phyloP scores from a whole-genome alignment of 2,888 invertebrate genomes.

The Amphipoea oculea region DNA sequence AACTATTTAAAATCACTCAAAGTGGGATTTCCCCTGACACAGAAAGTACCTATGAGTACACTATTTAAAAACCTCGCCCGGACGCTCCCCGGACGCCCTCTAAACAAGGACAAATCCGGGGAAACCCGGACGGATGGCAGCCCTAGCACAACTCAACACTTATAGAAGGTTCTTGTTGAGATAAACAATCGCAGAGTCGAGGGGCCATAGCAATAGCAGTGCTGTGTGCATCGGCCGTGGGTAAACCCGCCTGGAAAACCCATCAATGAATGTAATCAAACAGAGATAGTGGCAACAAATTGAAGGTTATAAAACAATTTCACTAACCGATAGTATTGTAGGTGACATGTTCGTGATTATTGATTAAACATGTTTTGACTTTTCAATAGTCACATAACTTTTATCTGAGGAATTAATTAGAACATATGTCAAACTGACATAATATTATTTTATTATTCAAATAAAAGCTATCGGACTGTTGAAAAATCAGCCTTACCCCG shows the following conservation, averaged over 20 bases:
- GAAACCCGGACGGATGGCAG: neutral
- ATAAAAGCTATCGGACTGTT: no score
- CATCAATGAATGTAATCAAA: slow-evolving; percentile 49
- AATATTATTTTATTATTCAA: no score
- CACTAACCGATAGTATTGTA: slow-evolving; percentile 11
- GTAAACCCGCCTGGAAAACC: slow-evolving; percentile 55
- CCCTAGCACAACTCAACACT: neutral
- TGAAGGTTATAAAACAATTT: slow-evolving; percentile 35
- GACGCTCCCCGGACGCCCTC: neutral
- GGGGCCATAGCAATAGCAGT: neutral
- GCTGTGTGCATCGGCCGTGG: slow-evolving; percentile 10
- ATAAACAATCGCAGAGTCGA: slow-evolving; percentile 55
- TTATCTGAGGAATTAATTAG: no score
- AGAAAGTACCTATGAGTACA: neutral
- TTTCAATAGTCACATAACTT: no score
- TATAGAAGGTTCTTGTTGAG: slow-evolving; percentile 8
- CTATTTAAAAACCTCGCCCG: neutral
- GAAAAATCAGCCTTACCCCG: no score
- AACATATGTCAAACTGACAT: no score
- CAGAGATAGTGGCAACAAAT: slow-evolving; percentile 31
- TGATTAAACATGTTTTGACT: slow-evolving; percentile 5
- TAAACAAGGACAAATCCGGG: neutral
- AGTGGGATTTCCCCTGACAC: neutral
- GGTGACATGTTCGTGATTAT: slow-evolving; percentile 11
- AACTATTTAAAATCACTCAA: neutral